Percentiles rank a stretch among this genome's conserved stretches.
These are phyloP conservation scores for Sarcoramphus papa DNA, from an alignment of 2,797 vertebrate genomes.

Conservation along the genomic window DNA sequence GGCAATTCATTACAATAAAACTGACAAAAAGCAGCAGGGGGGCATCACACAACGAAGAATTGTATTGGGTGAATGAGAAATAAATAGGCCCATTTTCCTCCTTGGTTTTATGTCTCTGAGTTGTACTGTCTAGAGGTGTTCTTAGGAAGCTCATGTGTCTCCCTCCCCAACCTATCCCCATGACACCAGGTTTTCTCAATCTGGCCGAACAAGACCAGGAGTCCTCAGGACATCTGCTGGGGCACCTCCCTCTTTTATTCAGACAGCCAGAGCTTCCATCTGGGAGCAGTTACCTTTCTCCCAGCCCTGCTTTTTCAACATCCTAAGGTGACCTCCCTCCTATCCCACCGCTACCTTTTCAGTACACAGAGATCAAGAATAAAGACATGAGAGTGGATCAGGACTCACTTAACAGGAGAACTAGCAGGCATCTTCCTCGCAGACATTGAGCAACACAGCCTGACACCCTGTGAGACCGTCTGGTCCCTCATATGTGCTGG, in stretches of 20 bases:
- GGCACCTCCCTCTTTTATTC: background rate
- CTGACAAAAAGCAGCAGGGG: conserved; percentile 27
- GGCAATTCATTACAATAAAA: conserved; percentile 10
- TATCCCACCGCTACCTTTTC: background rate
- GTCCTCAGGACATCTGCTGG: background rate
- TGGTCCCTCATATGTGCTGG: background rate
- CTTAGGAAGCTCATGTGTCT: background rate
- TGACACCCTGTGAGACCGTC: background rate
- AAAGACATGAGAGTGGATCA: background rate
- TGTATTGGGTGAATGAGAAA: background rate
- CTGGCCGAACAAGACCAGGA: background rate
- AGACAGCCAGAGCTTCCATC: background rate
- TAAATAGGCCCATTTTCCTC: background rate
- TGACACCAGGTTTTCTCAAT: background rate
- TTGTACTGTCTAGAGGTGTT: background rate
- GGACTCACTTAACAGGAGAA: background rate
- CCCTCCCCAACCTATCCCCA: background rate
- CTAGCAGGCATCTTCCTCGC: background rate
- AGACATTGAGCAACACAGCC: background rate
- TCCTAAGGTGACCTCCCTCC: background rate
- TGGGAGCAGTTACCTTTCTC: background rate
- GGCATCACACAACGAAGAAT: background rate
- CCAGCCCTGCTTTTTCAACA: background rate
- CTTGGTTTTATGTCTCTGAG: background rate
- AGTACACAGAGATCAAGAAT: background rate